Evolutionary conservation across 1,140 invertebrate genomes (phyloP).

Genomic region (Ephestia elutella): DNA sequence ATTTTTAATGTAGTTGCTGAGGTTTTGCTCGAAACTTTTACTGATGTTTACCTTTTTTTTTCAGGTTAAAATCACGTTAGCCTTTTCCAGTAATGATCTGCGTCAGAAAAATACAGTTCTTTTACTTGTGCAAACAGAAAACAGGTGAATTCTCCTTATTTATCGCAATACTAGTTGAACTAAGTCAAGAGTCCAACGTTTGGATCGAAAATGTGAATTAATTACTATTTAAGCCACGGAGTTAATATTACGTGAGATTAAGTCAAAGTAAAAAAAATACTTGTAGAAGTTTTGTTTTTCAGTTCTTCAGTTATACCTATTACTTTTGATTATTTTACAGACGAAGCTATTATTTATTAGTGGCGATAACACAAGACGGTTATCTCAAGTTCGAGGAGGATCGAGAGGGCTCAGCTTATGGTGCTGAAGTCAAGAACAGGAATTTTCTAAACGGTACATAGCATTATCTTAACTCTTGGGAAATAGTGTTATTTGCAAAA

Average conservation of each 20-base stretch:
- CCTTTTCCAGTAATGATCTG: conserved; percentile 86
- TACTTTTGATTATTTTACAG: conserved; percentile 69
- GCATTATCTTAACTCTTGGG: too few species aligned
- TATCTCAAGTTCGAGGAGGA: conserved; percentile 90
- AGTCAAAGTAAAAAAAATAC: background rate
- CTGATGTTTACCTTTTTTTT: conserved; percentile 11
- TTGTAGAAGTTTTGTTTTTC: background rate
- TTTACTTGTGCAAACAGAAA: conserved; percentile 86
- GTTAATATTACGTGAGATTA: too few species aligned
- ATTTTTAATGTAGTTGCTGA: too few species aligned
- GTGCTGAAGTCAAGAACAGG: conserved; percentile 81
- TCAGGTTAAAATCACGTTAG: conserved; percentile 85
- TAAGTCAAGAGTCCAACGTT: too few species aligned
- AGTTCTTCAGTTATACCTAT: too few species aligned
- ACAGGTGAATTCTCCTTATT: conserved; percentile 81
- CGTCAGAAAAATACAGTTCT: conserved; percentile 84
- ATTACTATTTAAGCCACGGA: too few species aligned
- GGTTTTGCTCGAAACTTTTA: background rate
- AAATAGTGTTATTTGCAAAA: too few species aligned
- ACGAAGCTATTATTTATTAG: conserved; percentile 87
- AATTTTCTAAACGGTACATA: conserved; percentile 86
- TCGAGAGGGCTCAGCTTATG: conserved; percentile 82
- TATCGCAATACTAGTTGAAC: too few species aligned
- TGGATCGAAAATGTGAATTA: too few species aligned
- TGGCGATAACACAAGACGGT: conserved; percentile 86